Evolutionary conservation across 1,140 invertebrate species (phyloP).

Genomic region (Aphaenogaster rudis): DNA sequence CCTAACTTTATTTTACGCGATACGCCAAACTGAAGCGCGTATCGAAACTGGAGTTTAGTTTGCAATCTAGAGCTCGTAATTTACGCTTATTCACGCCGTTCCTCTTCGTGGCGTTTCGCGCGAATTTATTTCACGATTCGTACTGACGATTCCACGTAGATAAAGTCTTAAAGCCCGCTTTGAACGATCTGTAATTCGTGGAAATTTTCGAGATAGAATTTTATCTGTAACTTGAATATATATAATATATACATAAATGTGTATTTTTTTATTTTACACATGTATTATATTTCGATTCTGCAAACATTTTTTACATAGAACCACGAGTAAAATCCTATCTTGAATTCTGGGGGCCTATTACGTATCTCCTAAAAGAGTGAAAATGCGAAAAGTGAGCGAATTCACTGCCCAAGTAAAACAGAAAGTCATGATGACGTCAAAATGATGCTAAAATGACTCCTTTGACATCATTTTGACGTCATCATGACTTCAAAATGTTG

Average conservation of each 20-base stretch:
- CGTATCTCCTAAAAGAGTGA: too few relatives aligned
- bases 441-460: too few relatives aligned
- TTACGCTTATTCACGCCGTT: not conserved
- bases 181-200: not conserved
- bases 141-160: not conserved
- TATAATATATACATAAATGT: not conserved
- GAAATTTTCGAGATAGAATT: not conserved
- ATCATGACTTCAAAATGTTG: too few relatives aligned
- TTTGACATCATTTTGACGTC: too few relatives aligned
- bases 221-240: not conserved
- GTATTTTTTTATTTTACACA: not conserved
- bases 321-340: not conserved
- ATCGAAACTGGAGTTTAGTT: slow-evolving; percentile 17
- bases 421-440: too few relatives aligned
- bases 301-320: not conserved
- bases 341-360: not conserved
- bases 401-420: too few relatives aligned
- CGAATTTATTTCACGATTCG: not conserved
- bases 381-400: too few relatives aligned
- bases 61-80: not conserved
- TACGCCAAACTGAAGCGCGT: slow-evolving; percentile 4
- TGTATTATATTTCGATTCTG: not conserved
- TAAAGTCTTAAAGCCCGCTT: not conserved
- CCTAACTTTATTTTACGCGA: slow-evolving; percentile 38
- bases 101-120: not conserved